Base-by-base conservation (phyloP, 2,113 vertebrate species). In the Geococcyx californianus region DNA sequence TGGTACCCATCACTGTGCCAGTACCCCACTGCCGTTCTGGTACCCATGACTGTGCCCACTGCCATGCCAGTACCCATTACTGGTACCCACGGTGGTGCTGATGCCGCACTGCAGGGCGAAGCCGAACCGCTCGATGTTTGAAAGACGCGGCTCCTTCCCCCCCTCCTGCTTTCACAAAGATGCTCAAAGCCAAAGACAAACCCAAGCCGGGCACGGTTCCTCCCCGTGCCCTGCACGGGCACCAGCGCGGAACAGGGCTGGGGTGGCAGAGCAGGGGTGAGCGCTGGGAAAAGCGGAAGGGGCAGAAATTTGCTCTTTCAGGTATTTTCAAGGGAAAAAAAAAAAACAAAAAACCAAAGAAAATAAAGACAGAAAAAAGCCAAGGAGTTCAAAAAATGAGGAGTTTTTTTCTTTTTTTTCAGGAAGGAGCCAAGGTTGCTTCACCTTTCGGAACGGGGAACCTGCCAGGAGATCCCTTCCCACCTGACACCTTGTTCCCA, bases 161-260 rank as follows among this genome's bases (percentile, higher is more conserved):
- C 3, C 9, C 2, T 3, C 1, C 5, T 56, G n/a, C n/a, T 49
- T 24, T 8, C 24, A 54, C 18, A 6, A 44, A 78, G 42, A 3
- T 24, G 29, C 49, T 28, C 26, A 3, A 68, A 64, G 56, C 28
- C 58, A 72, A 7, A 3, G 25, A 21, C 59, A 82, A 73, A 16
- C 8, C n/a, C 60, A 40, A 80, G 7, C 20, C 2, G 55, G 68
- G 83, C n/a, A 47, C 11, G 4, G 2, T 4, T 36, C 49, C 44
- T 9, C 18, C 31, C 6, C 26, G 80, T 9, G 49, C 34, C 3
- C 7, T 1, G 8, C 34, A 7, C 0, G 0, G 67, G 60, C n/a
- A 64, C 12, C 8, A 0, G 0, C 0, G 34, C 4, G 38, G 8
- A 24, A 11, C 1, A 1, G 52, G 29, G 52, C 51, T 0, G 0